Evolutionary conservation across 2,888 invertebrate genomes (phyloP).

Genomic region (Invenusta paracnida): DNA sequence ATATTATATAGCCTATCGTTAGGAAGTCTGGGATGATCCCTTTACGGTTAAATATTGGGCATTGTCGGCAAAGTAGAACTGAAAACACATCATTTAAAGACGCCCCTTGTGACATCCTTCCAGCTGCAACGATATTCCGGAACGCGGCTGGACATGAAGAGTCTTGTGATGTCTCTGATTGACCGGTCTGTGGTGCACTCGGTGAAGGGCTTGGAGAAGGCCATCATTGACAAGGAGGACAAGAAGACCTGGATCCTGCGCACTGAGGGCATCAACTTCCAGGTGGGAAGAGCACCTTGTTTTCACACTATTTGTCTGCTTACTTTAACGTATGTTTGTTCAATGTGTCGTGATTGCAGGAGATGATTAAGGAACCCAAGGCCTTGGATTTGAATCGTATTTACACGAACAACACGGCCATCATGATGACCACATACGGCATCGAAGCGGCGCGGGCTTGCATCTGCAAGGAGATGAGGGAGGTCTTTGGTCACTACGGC

Average conservation of each 20-base stretch:
- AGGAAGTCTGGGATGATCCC: too few species aligned
- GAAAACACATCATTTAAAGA: too few species aligned
- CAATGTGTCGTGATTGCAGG: neutral
- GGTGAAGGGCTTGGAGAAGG: conserved; percentile 74
- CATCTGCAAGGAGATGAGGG: conserved; percentile 72
- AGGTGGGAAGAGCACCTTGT: conserved; percentile 50
- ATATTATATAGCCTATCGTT: too few species aligned
- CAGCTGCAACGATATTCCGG: too few species aligned
- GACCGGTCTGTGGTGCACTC: conserved; percentile 73
- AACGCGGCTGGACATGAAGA: conserved; percentile 63
- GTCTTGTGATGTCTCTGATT: conserved; percentile 65
- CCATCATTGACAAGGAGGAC: conserved; percentile 69
- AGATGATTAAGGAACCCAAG: neutral
- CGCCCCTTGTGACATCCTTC: too few species aligned
- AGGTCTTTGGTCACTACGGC: conserved; percentile 93
- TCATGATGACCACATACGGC: neutral
- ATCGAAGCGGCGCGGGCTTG: neutral
- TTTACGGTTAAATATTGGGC: too few species aligned
- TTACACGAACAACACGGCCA: conserved; percentile 21
- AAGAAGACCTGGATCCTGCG: conserved; percentile 65
- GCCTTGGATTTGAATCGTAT: conserved; percentile 14
- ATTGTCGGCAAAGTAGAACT: too few species aligned
- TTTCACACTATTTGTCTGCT: neutral
- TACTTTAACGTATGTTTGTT: neutral
- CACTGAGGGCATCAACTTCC: conserved; percentile 89